Base-by-base conservation (phyloP, 2,113 vertebrate genomes). In the Alaudala cheleensis region DNA sequence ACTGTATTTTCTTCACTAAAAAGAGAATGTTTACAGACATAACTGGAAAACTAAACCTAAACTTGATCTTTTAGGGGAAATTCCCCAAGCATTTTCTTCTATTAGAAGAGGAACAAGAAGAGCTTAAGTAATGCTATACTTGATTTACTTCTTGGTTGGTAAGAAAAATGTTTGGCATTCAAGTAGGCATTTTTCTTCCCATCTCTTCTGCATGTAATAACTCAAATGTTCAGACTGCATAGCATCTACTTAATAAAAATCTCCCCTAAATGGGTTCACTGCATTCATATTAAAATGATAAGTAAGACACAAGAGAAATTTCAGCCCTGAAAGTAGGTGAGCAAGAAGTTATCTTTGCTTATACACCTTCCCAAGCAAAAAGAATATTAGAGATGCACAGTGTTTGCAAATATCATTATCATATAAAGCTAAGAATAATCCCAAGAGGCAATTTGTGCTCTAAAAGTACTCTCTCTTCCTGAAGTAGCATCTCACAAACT, bases 141-240 rank as follows among this genome's bases (percentile, higher is more conserved):
- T 66, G 16, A 90, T 86, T 72, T 86, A 83, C 49, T 77, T 62
- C 54, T 83, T 44, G 58, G 60, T 47, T 83, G 81, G 70, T 90
- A 90, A 78, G 54, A 90, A 90, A 92, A 93, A 81, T 25, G 47
- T 86, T 86, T 86, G 76, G 67, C 76, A 78, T 90, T 90, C 64
- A 61, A 90, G 44, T 9, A 88, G 79, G 67, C 42, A 83, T 88
- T 88, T 67, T 85, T 95, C 85, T 86, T 78, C 18, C 72, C 76
- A 65, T 82, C 79, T 86, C 74, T 93, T 88, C 78, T 73, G 70
- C 42, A 90, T 24, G 45, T 42, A 77, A 40, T 34, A 90, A 92
- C 26, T 77, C 67, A 73, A 70, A 92, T 34, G n/a, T 74, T 93
- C 92, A 78, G 42, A 85, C 14, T 85, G 47, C 53, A 79, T 20